These are phyloP conservation scores for Macrotus californicus DNA, from an alignment of 2,113 vertebrate genomes.

Conservation along the genomic window DNA sequence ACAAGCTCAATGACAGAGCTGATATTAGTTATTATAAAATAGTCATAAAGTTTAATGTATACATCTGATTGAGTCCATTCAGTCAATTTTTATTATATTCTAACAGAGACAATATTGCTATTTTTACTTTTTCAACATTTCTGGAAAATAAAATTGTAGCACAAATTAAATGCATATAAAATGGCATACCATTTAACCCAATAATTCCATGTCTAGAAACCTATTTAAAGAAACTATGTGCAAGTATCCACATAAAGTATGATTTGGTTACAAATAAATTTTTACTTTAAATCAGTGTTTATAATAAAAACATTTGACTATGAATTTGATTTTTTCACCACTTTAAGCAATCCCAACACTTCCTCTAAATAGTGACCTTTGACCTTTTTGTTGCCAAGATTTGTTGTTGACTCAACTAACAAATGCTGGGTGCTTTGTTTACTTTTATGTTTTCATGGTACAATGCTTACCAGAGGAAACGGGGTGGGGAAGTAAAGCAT, in stretches of 20 bases:
- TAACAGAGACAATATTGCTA: background rate
- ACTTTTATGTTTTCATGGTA: background rate
- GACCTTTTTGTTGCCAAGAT: background rate
- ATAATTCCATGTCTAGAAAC: background rate
- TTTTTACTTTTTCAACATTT: background rate
- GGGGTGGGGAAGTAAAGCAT: too few relatives aligned
- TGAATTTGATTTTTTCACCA: background rate
- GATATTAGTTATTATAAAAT: background rate
- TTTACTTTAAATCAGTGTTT: background rate
- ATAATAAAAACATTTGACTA: background rate
- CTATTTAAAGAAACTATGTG: background rate
- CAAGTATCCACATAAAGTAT: background rate
- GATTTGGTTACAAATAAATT: background rate
- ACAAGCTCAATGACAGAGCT: background rate
- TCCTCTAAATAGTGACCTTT: background rate
- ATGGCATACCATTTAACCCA: background rate
- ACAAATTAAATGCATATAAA: background rate
- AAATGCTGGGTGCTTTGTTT: background rate
- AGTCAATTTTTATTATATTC: background rate
- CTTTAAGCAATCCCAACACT: background rate
- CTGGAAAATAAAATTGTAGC: background rate
- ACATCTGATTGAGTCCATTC: background rate
- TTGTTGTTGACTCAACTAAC: background rate
- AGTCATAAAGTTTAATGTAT: background rate
- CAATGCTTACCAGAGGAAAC: background rate